Percentiles rank a stretch among this genome's conserved stretches.
Evolutionary conservation across 2,888 invertebrate genomes (phyloP).

Genomic region (Nephrotoma flavescens): DNA sequence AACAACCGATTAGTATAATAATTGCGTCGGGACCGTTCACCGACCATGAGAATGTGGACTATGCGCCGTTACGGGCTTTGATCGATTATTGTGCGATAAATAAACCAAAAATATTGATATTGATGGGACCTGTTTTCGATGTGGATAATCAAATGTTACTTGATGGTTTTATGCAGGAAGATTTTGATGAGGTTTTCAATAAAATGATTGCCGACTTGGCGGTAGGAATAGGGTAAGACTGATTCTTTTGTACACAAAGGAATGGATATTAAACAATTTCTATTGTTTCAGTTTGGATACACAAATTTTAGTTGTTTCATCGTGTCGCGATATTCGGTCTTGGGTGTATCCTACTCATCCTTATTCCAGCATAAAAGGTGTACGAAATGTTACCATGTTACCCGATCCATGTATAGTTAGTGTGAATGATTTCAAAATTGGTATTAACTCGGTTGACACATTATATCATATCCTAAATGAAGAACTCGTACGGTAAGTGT

Average conservation of each 20-base stretch:
- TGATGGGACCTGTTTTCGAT: constrained; percentile 79
- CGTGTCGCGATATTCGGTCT: constrained; percentile 62
- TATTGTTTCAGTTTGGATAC: constrained; percentile 39
- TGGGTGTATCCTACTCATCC: constrained; percentile 77
- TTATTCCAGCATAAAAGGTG: constrained; percentile 40
- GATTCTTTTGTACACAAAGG: not conserved
- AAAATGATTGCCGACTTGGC: constrained; percentile 50
- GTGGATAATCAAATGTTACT: constrained; percentile 45
- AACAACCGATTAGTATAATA: constrained; percentile 48
- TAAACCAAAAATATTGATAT: constrained; percentile 63
- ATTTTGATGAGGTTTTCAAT: constrained; percentile 61
- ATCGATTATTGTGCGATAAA: constrained; percentile 47
- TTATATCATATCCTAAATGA: constrained; percentile 68
- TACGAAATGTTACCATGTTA: constrained; percentile 48
- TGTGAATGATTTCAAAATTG: constrained; percentile 61
- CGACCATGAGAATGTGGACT: constrained; percentile 55
- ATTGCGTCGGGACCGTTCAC: constrained; percentile 78
- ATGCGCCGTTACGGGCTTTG: constrained; percentile 69
- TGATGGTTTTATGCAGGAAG: constrained; percentile 44
- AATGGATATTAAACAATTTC: not conserved
- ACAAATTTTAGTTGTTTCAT: constrained; percentile 61
- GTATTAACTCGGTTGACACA: constrained; percentile 68
- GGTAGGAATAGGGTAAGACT: constrained; percentile 42
- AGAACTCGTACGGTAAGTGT: constrained; percentile 55
- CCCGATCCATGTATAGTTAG: constrained; percentile 71